Base-by-base conservation (phyloP, 92 coral and sea anemone genomes). In the Porites lobata region DNA sequence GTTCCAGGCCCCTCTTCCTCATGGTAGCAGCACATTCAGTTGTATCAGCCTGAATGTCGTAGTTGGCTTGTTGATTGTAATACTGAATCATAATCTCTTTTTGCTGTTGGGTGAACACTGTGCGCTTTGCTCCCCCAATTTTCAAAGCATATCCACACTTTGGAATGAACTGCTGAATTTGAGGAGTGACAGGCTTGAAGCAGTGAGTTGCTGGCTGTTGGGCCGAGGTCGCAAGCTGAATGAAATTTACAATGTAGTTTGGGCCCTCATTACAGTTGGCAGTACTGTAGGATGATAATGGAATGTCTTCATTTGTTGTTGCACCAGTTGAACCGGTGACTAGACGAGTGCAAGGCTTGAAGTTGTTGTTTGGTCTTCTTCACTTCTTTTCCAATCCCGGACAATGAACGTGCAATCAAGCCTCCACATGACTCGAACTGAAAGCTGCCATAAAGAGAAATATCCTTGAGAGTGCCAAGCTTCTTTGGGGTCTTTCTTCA, bases 361-460 rank as follows among this genome's bases (percentile, higher is more conserved):
- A 90, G 78, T 22, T 90, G 93, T 22, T 65, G 57, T 53, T 53
- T 38, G 14, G 85, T 79, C 58, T 80, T 85, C 53, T 82, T 65
- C 18, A 63, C 8, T 2, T 53, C 74, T 22, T 86, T 90, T 7
- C 91, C 91, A 26, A 75, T 73, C 12, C 93, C 93, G 43, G 83
- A 90, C 78, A 90, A 50, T 1, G 92, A 91, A n/a, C 84, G 59
- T 15, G 82, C 78, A 32, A 69, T 10, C 12, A 88, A 21, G 7
- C 94, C 90, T 67, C 67, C 66, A 7, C 63, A 56, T 72, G 88
- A 21, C 13, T 32, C 4, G 24, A 91, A 91, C 51, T 71, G 71
- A 64, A 57, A 91, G 66, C 75, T 86, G 1, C 80, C 88, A 91
- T 66, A 86, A 11, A 77, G 56, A 14, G 94, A 86, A 15, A 91